These are phyloP conservation scores for Cecropterus lyciades DNA, from an alignment of 1,140 invertebrate genomes.

Conservation along the genomic window DNA sequence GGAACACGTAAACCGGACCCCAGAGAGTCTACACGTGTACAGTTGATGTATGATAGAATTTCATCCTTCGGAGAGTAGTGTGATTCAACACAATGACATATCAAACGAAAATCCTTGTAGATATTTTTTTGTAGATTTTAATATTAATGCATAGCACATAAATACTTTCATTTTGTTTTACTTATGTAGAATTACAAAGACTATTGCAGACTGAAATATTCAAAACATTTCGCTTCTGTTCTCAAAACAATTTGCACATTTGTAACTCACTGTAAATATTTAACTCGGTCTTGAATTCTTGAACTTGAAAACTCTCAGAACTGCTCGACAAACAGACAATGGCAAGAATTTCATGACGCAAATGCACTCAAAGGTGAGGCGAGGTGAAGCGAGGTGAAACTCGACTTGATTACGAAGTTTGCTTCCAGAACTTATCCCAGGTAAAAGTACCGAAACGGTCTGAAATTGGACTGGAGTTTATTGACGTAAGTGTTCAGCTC, in stretches of 20 bases:
- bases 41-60: too few relatives aligned
- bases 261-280: not conserved
- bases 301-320: constrained; percentile 1
- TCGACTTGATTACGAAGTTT: constrained; percentile 28
- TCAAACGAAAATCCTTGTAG: too few relatives aligned
- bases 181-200: not conserved
- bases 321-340: constrained; percentile 1
- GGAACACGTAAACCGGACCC: too few relatives aligned
- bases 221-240: not conserved
- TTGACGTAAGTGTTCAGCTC: too few relatives aligned
- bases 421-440: constrained; percentile 7
- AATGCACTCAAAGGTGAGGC: constrained; percentile 26
- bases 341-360: constrained; percentile 16
- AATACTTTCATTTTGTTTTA: too few relatives aligned
- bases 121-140: too few relatives aligned
- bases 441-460: not conserved
- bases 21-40: too few relatives aligned
- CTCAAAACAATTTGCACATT: not conserved
- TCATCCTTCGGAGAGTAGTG: too few relatives aligned
- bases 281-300: not conserved
- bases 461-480: constrained; percentile 1
- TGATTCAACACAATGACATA: too few relatives aligned
- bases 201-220: not conserved
- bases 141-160: too few relatives aligned
- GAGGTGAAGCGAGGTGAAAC: not conserved